These are phyloP conservation scores for Penelope pileata DNA, from an alignment of 2,113 vertebrate genomes.

Conservation along the genomic window DNA sequence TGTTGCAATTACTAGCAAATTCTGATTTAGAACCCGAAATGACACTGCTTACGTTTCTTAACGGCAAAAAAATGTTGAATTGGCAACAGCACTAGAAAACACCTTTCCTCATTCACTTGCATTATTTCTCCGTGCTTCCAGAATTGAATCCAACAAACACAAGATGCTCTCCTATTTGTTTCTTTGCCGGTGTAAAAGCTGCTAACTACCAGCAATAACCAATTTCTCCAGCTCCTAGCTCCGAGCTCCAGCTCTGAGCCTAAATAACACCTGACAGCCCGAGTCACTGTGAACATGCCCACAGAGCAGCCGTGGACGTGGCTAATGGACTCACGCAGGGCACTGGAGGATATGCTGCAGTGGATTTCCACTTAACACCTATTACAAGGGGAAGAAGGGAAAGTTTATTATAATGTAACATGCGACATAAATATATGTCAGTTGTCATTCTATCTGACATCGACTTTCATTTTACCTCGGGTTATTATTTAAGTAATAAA, in stretches of 20 bases:
- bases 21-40: neutral
- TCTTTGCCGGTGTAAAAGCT: neutral
- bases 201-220: neutral
- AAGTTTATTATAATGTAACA: slow-evolving; percentile 64
- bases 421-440: slow-evolving; percentile 70
- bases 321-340: slow-evolving; percentile 59
- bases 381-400: slow-evolving; percentile 31
- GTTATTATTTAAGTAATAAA: slow-evolving; percentile 82
- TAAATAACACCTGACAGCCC: slow-evolving; percentile 35
- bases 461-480: slow-evolving; percentile 67
- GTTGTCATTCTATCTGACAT: slow-evolving; percentile 70
- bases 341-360: slow-evolving; percentile 57
- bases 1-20: neutral
- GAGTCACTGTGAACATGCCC: slow-evolving; percentile 8
- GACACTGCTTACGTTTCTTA: neutral
- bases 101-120: rapidly evolving
- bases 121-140: neutral
- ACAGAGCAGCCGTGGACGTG: neutral
- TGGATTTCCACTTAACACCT: slow-evolving; percentile 68
- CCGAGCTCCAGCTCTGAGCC: too few species aligned
- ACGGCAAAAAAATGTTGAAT: neutral
- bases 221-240: slow-evolving; percentile 15
- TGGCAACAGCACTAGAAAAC: neutral
- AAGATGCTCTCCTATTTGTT: neutral
- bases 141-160: neutral